A percentile compares a stretch with the other conserved stretches of the same genome.
These are phyloP conservation scores for Glyphotaelius pellucidus DNA, from an alignment of 2,888 invertebrate species.

Conservation along the genomic window DNA sequence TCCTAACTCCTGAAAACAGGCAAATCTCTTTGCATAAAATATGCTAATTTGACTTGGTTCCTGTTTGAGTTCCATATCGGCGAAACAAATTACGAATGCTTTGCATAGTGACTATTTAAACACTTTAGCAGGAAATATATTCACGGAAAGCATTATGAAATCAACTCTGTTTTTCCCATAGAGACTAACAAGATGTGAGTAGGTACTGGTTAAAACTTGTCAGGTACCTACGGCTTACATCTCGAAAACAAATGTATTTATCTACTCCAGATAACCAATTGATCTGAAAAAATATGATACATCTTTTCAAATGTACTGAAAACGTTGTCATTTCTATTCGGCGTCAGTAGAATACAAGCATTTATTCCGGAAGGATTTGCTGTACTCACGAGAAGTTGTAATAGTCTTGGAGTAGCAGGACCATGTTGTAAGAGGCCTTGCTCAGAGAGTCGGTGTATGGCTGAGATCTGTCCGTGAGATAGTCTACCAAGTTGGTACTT, in stretches of 20 bases:
- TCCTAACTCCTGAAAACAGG: neutral
- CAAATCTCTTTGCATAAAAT: neutral
- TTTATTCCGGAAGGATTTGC: neutral
- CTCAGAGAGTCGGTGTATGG: constrained; percentile 54
- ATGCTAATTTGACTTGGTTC: neutral
- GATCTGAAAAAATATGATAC: too few species aligned
- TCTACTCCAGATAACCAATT: too few species aligned
- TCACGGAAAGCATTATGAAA: neutral
- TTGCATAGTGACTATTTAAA: neutral
- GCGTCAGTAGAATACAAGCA: neutral
- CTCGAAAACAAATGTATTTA: too few species aligned
- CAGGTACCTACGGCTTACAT: too few species aligned
- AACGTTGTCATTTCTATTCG: too few species aligned
- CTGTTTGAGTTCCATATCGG: neutral
- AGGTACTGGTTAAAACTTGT: too few species aligned
- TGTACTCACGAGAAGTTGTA: constrained; percentile 62
- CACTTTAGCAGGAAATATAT: neutral
- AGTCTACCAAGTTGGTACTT: constrained; percentile 14
- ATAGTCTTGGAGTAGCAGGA: constrained; percentile 50
- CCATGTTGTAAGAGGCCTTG: constrained; percentile 55
- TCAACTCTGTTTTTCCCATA: neutral
- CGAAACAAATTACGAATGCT: neutral
- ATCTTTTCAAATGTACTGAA: too few species aligned
- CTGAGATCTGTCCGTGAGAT: constrained; percentile 47
- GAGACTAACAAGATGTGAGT: too few species aligned